A percentile compares a stretch with the other conserved stretches of the same genome.
phyloP scores from a whole-genome alignment of 2,888 invertebrate species.

The Agriopis aurantiaria region DNA sequence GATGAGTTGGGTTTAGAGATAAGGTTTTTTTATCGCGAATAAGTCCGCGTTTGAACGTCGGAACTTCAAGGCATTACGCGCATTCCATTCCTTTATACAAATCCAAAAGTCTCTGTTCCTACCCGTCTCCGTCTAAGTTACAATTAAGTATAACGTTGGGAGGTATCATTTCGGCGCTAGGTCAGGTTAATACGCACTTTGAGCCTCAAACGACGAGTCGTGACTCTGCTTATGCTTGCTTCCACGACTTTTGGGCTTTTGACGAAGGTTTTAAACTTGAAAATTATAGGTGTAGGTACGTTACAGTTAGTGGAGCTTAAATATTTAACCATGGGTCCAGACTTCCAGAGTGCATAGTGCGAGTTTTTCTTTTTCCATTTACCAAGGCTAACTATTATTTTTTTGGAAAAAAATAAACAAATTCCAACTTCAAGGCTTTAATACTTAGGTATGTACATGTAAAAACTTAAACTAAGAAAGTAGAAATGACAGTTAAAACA shows the following conservation, averaged over 20 bases:
- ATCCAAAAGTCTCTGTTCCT: neutral
- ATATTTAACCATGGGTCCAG: neutral
- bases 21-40: no score
- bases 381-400: no score
- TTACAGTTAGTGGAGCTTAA: neutral
- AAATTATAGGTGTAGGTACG: conserved; percentile 6
- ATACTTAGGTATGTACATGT: no score
- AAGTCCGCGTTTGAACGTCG: no score
- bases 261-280: conserved; percentile 44
- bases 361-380: no score
- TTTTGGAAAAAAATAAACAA: no score
- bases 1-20: no score
- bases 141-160: conserved; percentile 65
- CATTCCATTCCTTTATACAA: neutral
- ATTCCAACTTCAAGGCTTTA: no score
- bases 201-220: conserved; percentile 52
- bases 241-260: conserved; percentile 68
- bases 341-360: neutral
- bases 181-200: conserved; percentile 64
- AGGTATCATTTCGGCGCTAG: conserved; percentile 72
- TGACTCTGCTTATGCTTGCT: conserved; percentile 62
- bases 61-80: no score
- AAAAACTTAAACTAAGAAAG: no score
- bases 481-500: no score
- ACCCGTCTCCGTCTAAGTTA: conserved; percentile 44